Evolutionary conservation across 2,888 invertebrate genomes (phyloP).

Genomic region (Beris morrisii): DNA sequence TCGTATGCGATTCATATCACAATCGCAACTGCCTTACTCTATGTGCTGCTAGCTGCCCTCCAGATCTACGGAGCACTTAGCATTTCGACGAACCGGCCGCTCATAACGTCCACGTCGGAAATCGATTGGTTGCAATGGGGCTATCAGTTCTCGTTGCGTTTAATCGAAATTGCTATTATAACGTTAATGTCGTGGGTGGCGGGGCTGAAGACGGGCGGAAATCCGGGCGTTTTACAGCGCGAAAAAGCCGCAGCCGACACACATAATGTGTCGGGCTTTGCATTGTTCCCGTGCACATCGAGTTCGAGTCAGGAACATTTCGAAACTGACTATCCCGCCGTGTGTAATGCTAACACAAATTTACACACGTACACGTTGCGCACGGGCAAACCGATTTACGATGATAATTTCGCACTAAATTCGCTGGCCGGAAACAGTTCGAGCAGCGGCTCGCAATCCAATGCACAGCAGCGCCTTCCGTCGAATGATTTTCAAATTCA

Average conservation of each 20-base stretch:
- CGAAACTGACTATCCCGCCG: constrained; percentile 80
- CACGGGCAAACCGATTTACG: constrained; percentile 76
- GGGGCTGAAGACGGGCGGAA: constrained; percentile 64
- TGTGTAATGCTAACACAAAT: constrained; percentile 83
- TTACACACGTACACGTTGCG: constrained; percentile 80
- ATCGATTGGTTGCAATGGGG: constrained; percentile 91
- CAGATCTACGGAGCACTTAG: constrained; percentile 81
- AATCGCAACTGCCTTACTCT: constrained; percentile 81
- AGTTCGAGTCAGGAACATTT: constrained; percentile 84
- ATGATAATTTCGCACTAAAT: constrained; percentile 64
- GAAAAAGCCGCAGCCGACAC: constrained; percentile 65
- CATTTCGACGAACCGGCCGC: constrained; percentile 57
- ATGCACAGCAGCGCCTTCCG: not conserved
- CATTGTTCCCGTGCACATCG: constrained; percentile 78
- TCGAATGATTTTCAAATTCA: constrained; percentile 17
- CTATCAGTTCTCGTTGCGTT: constrained; percentile 81
- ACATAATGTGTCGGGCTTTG: constrained; percentile 72
- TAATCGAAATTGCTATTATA: constrained; percentile 86
- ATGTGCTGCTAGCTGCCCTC: constrained; percentile 78
- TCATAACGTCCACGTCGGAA: constrained; percentile 58
- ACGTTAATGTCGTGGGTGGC: constrained; percentile 85
- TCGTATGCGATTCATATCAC: constrained; percentile 89
- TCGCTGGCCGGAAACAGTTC: constrained; percentile 50
- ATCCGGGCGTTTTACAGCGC: constrained; percentile 61
- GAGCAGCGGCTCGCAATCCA: constrained; percentile 15